Conservation (phyloP, 2,797 vertebrate species). For the Nyctibius grandis region DNA sequence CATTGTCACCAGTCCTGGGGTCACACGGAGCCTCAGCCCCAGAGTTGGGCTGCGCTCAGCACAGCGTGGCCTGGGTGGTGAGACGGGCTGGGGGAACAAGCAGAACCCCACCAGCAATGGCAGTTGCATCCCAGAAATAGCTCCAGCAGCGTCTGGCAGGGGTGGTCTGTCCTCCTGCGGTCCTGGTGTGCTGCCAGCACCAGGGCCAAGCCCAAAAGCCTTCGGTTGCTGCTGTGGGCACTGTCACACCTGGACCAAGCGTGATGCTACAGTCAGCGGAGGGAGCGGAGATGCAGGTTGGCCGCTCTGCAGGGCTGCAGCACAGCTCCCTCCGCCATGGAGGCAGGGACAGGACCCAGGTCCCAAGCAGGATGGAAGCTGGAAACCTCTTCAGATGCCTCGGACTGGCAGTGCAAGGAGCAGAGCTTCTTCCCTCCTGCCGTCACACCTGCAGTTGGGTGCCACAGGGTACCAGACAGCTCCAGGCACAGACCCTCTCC, state of each 20-base stretch:
- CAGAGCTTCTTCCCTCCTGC: not conserved
- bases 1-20: rapidly evolving
- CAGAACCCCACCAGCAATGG: not conserved
- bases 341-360: rapidly evolving
- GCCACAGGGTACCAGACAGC: not conserved
- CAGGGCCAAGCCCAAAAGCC: not conserved
- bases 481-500: not conserved
- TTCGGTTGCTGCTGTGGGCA: not conserved
- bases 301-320: not conserved
- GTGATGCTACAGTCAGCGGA: not conserved
- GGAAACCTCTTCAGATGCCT: not conserved
- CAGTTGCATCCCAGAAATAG: not conserved
- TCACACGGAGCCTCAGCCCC: not conserved
- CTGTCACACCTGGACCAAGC: not conserved
- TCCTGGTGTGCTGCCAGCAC: not conserved
- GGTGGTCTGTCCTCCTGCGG: not conserved
- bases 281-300: not conserved
- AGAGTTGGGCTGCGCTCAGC: not conserved
- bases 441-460: not conserved
- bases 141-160: not conserved
- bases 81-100: not conserved
- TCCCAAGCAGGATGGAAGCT: not conserved
- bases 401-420: not conserved
- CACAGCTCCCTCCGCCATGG: rapidly evolving
- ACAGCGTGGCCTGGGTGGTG: not conserved